Base-by-base conservation (phyloP, 2,797 vertebrate species). In the Pangasius macronema region DNA sequence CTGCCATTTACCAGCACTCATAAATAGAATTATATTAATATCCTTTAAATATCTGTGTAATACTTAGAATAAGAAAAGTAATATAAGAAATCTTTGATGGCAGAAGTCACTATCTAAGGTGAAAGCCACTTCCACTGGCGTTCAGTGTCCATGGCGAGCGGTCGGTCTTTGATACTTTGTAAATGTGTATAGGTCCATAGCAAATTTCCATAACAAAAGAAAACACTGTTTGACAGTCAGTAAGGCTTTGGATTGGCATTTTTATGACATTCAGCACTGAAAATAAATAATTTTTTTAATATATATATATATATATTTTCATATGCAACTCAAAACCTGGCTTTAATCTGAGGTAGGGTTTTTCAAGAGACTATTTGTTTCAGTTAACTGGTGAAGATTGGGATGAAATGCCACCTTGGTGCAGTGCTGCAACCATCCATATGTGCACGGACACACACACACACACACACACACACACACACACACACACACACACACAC, bases 161-260 rank as follows among this genome's bases (percentile, higher is more conserved):
- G 87, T 92, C 90, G 10, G 89, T 95, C 94, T 95, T 94, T 94
- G 93, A 95, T 93, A 93, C 92, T 92, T 90, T 84, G 76, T 79
- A 59, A 88, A 76, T 88, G 88, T 93, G 91, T 91, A 89, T 92
- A 95, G 94, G 94, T 96, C 94, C 94, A 95, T 94, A 94, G 90
- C 81, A 91, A 90, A 90, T 89, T 83, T 92, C 94, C 93, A 92
- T 93, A 93, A 83, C 42, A 67, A 83, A 92, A 88, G 81, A 88
- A 91, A 91, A 90, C 92, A 93, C 89, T 91, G 89, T 90, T 87
- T 81, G 92, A 93, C 83, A 93, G 89, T 92, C 90, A 93, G 93
- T 96, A 96, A 96, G 96, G 96, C 95, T 96, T 96, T 95, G 95
- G 95, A 95, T 95, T 92, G 94, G 94, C 94, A 93, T 92, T 89